Base-by-base conservation (phyloP, 2,113 vertebrate genomes). In the Blennius ocellaris region DNA sequence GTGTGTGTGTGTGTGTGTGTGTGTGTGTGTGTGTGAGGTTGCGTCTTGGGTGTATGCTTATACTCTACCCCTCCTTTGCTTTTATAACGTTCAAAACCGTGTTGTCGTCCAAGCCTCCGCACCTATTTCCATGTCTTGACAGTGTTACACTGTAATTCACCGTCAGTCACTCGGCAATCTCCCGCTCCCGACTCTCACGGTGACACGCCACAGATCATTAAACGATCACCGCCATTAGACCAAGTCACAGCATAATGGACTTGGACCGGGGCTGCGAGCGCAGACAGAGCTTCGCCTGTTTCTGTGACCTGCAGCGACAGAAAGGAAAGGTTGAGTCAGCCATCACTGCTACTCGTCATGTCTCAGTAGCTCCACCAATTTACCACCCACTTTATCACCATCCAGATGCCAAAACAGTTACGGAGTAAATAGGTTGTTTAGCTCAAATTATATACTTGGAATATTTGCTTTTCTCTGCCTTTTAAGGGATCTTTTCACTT, bases 261-360 rank as follows among this genome's bases (percentile, higher is more conserved):
- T 78, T 71, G 81, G 75, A 69, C 44, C 30, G 45, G 59, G 21
- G 68, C 50, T 58, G 68, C 36, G 1, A n/a, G 54, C 56, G 69
- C 45, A 84, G 76, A 91, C 87, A 92, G 88, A 87, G 89, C 77
- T 62, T 40, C 6, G 76, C 67, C 84, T 92, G 90, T 91, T 87
- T 12, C 51, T 68, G 63, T 63, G 77, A 81, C 76, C 69, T 51
- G 76, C 41, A 30, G 17, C 11, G 73, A 15, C 11, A 36, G 36
- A 58, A 81, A 75, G 89, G 86, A 89, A 87, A 80, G 83, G 60
- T 72, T 89, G 86, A 90, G 79, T 92, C 88, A 91, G 82, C 55
- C 77, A 50, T 75, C 6, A 43, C 76, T 73, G 73, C 81, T 76
- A 43, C 76, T 86, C 81, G 44, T 87, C 76, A 80, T 81, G 78